Conservation (phyloP, 92 coral and sea anemone species). For the Porites divaricata region DNA sequence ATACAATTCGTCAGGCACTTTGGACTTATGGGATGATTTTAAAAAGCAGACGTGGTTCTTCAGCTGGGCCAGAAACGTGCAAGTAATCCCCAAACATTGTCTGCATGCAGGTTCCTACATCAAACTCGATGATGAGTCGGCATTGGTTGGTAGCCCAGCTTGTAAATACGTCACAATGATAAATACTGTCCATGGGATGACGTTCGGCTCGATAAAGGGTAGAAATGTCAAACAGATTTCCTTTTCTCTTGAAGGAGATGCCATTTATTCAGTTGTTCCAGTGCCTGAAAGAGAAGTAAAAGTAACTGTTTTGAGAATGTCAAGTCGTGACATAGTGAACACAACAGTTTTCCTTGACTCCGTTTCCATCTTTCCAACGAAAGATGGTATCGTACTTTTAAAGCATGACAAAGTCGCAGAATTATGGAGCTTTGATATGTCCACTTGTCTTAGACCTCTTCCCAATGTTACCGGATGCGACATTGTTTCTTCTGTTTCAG, state of each 20-base stretch:
- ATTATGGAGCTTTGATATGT: conserved; percentile 16
- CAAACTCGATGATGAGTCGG: no score
- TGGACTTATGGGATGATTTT: background rate
- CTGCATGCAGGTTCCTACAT: no score
- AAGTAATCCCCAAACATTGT: background rate
- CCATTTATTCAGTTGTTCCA: no score
- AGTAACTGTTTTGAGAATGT: conserved; percentile 11
- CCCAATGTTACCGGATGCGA: background rate
- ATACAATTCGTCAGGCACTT: background rate
- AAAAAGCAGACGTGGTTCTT: background rate
- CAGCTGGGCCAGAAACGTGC: no score
- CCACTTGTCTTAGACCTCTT: background rate
- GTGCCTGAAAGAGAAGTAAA: background rate
- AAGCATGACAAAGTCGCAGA: background rate
- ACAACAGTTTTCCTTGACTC: background rate
- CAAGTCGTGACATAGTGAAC: background rate
- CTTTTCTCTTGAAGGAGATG: no score
- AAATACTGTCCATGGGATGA: background rate
- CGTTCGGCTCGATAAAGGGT: no score
- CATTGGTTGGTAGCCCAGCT: no score
- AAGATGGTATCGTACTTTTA: background rate
- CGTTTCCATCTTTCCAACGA: background rate
- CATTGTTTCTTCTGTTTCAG: background rate
- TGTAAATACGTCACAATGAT: no score
- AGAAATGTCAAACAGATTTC: no score